Conservation (phyloP, 1,140 invertebrate genomes). For the Cotesia glomerata region DNA sequence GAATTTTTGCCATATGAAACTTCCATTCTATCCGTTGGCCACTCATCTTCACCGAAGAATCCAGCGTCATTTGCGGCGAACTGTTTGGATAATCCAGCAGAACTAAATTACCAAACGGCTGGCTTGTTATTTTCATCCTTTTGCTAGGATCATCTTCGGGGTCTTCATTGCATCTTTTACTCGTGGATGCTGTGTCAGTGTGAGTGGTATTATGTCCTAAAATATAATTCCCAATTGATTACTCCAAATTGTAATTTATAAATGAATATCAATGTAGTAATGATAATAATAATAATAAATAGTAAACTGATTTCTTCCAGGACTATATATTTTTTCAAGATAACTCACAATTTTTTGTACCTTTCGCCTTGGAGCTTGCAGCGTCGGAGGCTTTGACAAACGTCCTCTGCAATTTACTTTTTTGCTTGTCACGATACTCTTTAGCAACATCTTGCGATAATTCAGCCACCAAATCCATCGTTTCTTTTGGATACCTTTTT, state of each 20-base stretch:
- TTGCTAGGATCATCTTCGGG: constrained; percentile 31
- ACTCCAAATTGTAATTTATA: too few relatives aligned
- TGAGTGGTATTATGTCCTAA: neutral
- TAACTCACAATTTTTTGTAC: constrained; percentile 65
- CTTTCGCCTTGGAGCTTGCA: constrained; percentile 73
- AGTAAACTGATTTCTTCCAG: too few relatives aligned
- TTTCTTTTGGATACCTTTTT: constrained; percentile 76
- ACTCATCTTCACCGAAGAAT: constrained; percentile 38
- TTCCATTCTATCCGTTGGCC: constrained; percentile 48
- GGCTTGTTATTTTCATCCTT: constrained; percentile 34
- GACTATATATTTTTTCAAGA: neutral
- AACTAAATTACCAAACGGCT: constrained; percentile 47
- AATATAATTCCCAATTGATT: neutral
- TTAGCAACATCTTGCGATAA: constrained; percentile 74
- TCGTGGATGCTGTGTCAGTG: neutral
- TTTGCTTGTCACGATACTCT: constrained; percentile 72
- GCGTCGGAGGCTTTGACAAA: constrained; percentile 81
- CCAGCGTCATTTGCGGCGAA: constrained; percentile 42
- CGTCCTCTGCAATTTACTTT: constrained; percentile 74
- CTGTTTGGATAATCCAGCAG: constrained; percentile 49
- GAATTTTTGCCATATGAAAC: constrained; percentile 23
- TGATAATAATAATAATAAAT: too few relatives aligned
- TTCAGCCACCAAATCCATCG: constrained; percentile 78
- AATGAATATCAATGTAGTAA: too few relatives aligned
- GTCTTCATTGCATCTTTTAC: constrained; percentile 7